Percentiles rank a stretch among this genome's conserved stretches.
Evolutionary conservation across 2,797 vertebrate species (phyloP).

Genomic region (Holocentrus rufus): DNA sequence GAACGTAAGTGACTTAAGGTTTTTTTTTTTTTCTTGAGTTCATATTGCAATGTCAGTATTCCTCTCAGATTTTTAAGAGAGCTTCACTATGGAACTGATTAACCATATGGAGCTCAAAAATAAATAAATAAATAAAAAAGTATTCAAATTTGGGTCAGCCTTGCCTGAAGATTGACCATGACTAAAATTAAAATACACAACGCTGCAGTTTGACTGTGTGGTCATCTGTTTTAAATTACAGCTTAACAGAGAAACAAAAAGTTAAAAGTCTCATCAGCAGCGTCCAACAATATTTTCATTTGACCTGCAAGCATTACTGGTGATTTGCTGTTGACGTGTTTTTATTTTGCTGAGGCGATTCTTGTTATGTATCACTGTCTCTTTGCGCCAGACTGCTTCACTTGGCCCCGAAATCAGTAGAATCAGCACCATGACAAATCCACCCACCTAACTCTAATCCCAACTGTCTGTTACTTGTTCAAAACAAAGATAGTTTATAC

Average conservation of each 20-base stretch:
- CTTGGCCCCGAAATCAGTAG: not conserved
- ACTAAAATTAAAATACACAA: not conserved
- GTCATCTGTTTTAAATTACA: not conserved
- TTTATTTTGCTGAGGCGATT: not conserved
- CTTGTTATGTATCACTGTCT: not conserved
- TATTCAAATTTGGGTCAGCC: no score
- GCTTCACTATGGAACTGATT: no score
- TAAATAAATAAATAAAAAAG: no score
- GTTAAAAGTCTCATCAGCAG: not conserved
- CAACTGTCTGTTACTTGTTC: not conserved
- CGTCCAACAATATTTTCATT: not conserved
- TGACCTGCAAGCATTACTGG: not conserved
- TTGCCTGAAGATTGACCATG: not conserved
- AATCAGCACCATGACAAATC: not conserved
- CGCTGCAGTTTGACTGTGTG: not conserved
- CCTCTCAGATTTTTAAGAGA: no score
- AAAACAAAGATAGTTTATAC: not conserved
- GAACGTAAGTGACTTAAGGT: conserved; percentile 85
- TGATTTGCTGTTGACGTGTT: not conserved
- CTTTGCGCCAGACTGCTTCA: not conserved
- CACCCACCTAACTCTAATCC: not conserved
- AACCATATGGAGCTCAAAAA: no score
- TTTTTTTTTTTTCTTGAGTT: not conserved
- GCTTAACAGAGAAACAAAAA: not conserved
- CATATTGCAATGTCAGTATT: not conserved